A percentile compares a stretch with the other conserved stretches of the same genome.
These are phyloP conservation scores for Eugnorisma glareosa DNA, from an alignment of 2,888 invertebrate species.

Conservation along the genomic window DNA sequence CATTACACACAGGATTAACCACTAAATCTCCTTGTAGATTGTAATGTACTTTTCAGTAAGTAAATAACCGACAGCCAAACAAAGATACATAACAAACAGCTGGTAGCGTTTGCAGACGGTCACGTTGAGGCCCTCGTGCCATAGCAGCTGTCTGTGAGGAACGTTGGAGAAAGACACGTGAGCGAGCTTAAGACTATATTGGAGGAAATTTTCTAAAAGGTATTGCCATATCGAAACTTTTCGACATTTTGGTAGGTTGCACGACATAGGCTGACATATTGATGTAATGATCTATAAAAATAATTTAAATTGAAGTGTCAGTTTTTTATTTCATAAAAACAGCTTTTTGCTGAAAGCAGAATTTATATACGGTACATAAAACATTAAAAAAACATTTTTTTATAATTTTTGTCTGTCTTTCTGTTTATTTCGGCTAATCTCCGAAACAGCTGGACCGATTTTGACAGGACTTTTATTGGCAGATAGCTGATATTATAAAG, in stretches of 20 bases:
- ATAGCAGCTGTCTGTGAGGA: not conserved
- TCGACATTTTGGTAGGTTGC: not conserved
- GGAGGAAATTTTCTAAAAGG: not conserved
- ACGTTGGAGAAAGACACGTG: constrained; percentile 27
- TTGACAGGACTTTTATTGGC: too few species aligned
- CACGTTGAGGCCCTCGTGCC: constrained; percentile 20
- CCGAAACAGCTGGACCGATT: too few species aligned
- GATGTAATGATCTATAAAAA: too few species aligned
- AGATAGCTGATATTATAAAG: too few species aligned
- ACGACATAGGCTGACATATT: not conserved
- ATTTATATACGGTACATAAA: too few species aligned
- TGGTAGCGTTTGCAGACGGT: not conserved
- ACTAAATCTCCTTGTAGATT: not conserved
- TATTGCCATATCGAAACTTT: not conserved
- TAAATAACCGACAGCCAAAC: not conserved
- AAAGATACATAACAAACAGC: not conserved
- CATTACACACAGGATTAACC: not conserved
- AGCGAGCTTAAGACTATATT: not conserved
- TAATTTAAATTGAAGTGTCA: too few species aligned
- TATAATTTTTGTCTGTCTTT: too few species aligned
- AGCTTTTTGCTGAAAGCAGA: too few species aligned
- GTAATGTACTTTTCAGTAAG: not conserved
- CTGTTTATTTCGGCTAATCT: too few species aligned
- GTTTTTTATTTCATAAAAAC: too few species aligned
- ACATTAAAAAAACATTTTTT: too few species aligned